Evolutionary conservation across 2,888 invertebrate species (phyloP).

Genomic region (Minunthozetes semirufus): DNA sequence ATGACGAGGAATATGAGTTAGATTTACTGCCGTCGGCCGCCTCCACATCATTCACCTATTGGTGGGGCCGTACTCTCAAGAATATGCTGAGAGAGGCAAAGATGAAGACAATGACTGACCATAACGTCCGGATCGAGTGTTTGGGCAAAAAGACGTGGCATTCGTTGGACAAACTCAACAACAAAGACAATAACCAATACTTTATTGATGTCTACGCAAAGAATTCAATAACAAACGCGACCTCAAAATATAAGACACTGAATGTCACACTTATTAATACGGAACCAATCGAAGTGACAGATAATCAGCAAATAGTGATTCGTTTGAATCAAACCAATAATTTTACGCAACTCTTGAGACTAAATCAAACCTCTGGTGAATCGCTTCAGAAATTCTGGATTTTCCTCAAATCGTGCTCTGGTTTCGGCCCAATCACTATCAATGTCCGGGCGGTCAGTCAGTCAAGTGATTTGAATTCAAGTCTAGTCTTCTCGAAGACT

Average conservation of each 20-base stretch:
- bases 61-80: constrained; percentile 43
- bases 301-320: not conserved
- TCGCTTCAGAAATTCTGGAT: not conserved
- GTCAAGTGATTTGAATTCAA: not conserved
- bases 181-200: constrained; percentile 50
- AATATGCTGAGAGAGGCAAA: constrained; percentile 11
- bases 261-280: not conserved
- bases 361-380: not conserved
- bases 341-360: not conserved
- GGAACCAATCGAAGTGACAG: not conserved
- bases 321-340: not conserved
- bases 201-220: constrained; percentile 56
- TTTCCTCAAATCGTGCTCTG: not conserved
- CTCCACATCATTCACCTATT: constrained; percentile 46
- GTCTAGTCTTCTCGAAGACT: not conserved
- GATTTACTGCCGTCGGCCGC: constrained; percentile 42
- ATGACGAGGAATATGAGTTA: not conserved
- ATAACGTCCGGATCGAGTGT: constrained; percentile 50
- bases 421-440: not conserved
- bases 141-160: constrained; percentile 53
- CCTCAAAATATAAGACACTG: constrained; percentile 49
- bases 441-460: not conserved
- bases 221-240: constrained; percentile 53
- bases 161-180: constrained; percentile 51
- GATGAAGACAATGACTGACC: constrained; percentile 32